phyloP scores from a whole-genome alignment of 2,888 invertebrate genomes.

The Digitonthophagus gazella region DNA sequence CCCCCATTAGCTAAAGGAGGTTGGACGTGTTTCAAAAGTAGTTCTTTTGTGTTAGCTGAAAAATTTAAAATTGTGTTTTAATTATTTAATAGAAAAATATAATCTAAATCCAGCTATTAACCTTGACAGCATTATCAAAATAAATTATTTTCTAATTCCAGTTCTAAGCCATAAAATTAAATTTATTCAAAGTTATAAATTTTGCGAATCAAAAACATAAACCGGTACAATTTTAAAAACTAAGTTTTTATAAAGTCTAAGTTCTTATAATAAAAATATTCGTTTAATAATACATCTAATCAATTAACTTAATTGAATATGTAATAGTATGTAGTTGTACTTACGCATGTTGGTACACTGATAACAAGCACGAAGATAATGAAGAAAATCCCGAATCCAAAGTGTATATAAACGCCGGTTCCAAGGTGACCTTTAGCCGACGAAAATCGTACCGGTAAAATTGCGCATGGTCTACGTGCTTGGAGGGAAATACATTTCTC shows the following conservation, averaged over 20 bases:
- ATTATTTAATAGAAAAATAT: neutral
- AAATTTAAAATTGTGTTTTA: conserved; percentile 12
- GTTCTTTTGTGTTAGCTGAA: conserved; percentile 27
- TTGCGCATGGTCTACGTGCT: neutral
- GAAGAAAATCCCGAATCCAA: neutral
- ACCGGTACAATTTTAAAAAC: neutral
- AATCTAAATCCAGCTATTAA: neutral
- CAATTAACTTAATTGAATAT: too few relatives aligned
- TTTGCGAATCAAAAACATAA: too few relatives aligned
- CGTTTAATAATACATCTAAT: neutral
- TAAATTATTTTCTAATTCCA: too few relatives aligned
- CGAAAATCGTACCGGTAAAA: neutral
- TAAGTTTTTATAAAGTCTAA: neutral
- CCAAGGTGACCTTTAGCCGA: neutral
- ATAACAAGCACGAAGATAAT: neutral
- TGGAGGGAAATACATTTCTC: too few relatives aligned
- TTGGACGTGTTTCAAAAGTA: conserved; percentile 30
- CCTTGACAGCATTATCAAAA: too few relatives aligned
- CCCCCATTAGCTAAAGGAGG: conserved; percentile 45
- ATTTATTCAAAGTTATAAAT: too few relatives aligned
- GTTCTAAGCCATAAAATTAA: neutral
- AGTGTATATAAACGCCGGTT: neutral
- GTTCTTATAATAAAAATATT: neutral
- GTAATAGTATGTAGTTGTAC: neutral
- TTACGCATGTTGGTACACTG: neutral